Evolutionary conservation across 2,888 invertebrate species (phyloP).

Genomic region (Euphydryas editha): DNA sequence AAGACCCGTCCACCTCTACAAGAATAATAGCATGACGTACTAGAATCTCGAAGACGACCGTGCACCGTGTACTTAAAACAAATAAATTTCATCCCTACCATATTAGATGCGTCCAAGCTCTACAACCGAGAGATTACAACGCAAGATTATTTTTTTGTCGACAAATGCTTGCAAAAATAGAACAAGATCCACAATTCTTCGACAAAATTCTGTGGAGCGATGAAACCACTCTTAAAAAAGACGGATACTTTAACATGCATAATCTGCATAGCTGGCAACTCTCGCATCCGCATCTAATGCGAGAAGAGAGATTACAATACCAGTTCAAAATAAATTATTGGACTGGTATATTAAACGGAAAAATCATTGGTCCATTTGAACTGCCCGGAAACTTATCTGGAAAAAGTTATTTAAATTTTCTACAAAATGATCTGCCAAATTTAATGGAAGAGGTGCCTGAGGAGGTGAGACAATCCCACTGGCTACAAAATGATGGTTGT

Average conservation of each 20-base stretch:
- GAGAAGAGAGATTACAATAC: constrained; percentile 32
- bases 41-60: no score
- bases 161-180: constrained; percentile 35
- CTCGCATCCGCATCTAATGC: constrained; percentile 29
- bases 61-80: no score
- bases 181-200: no score
- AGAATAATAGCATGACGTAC: constrained; percentile 19
- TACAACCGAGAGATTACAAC: constrained; percentile 23
- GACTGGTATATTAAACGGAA: constrained; percentile 41
- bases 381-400: no score
- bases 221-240: constrained; percentile 41
- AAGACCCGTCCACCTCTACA: constrained; percentile 33
- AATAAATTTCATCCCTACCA: no score
- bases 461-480: no score
- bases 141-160: no score
- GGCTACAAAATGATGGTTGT: no score
- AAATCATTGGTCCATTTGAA: constrained; percentile 41
- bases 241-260: constrained; percentile 44
- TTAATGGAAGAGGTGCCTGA: no score
- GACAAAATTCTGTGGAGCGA: constrained; percentile 44
- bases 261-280: constrained; percentile 44
- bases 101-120: constrained; percentile 36
- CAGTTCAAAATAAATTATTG: constrained; percentile 41
- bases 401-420: no score
- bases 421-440: no score